Evolutionary conservation across 2,888 invertebrate genomes (phyloP), one percentile per base, ranked within the genome.

Genomic region (Arge pagana): DNA sequence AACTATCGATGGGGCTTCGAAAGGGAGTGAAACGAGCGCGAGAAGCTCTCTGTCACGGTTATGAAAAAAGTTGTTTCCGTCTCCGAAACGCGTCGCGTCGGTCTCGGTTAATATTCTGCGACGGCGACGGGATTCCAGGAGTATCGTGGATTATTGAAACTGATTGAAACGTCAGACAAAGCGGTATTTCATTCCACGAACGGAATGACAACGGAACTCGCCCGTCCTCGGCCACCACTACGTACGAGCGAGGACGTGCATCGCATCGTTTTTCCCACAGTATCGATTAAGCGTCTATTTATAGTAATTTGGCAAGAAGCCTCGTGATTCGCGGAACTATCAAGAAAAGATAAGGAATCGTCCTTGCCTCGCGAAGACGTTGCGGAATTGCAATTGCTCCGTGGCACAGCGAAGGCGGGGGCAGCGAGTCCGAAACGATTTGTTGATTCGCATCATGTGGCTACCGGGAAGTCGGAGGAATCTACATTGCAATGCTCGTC

Each of bases 391-490:
- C 60, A 67, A 67, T 66, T 59, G 58, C 54, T 18, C 37, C 4
- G 30, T 26, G n/a, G n/a, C n/a, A n/a, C n/a, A n/a, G 39, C 53
- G 50, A 5, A 15, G 48, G 41, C 37, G 35, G 28, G 54, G 53
- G 50, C 60, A 53, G 50, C 42, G 53, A 41, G 56, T 15, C 24
- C 59, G 57, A 30, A 15, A 55, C 59, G 52, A 67, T 64, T 75
- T 74, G 67, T 61, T 63, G 61, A 74, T 74, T 73, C 75, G 61
- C 58, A 58, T 72, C 74, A 75, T 69, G 75, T 65, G 62, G 68
- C 70, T 73, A 72, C 74, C 70, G 71, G 71, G 72, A 75, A 75
- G 66, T 59, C 66, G 52, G 59, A 58, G 59, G 58, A 66, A 69
- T 65, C 65, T 60, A 72, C 72, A 75, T 75, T 61, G 61, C 62